These are phyloP conservation scores for Eulithis prunata DNA, from an alignment of 2,888 invertebrate species.

Conservation along the genomic window DNA sequence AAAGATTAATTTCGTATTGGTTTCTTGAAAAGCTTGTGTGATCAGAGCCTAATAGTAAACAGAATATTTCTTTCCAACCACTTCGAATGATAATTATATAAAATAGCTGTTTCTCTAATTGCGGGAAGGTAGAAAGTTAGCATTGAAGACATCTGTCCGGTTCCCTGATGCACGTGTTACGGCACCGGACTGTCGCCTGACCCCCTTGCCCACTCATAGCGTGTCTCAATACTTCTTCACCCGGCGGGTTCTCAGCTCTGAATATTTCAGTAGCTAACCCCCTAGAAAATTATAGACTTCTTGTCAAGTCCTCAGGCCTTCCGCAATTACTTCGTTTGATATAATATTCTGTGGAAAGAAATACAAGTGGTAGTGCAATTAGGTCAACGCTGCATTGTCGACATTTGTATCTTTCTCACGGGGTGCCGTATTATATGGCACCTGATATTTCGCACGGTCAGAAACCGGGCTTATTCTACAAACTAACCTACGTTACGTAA, in stretches of 20 bases:
- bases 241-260: slow-evolving; percentile 65
- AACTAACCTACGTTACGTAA: not conserved
- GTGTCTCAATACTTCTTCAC: slow-evolving; percentile 48
- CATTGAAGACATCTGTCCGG: slow-evolving; percentile 59
- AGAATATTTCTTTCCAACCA: not conserved
- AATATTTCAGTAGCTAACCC: slow-evolving; percentile 73
- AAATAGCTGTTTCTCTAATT: slow-evolving; percentile 12
- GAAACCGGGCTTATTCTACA: slow-evolving; percentile 10
- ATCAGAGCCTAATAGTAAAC: slow-evolving; percentile 3
- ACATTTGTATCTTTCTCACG: slow-evolving; percentile 64
- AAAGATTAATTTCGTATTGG: too few species aligned
- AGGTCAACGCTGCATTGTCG: slow-evolving; percentile 64
- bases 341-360: slow-evolving; percentile 59
- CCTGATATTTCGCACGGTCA: slow-evolving; percentile 43
- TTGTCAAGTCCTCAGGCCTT: slow-evolving; percentile 52
- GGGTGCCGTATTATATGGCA: slow-evolving; percentile 43
- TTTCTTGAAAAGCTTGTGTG: not conserved
- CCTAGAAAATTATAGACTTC: slow-evolving; percentile 74
- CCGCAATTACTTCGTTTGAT: slow-evolving; percentile 65
- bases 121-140: slow-evolving; percentile 36
- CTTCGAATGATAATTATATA: slow-evolving; percentile 8
- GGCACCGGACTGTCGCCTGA: slow-evolving; percentile 36
- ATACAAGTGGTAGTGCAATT: slow-evolving; percentile 55
- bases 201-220: slow-evolving; percentile 39
- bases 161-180: slow-evolving; percentile 52